These are phyloP conservation scores for Megalopta genalis DNA, from an alignment of 1,140 invertebrate species.

Conservation along the genomic window DNA sequence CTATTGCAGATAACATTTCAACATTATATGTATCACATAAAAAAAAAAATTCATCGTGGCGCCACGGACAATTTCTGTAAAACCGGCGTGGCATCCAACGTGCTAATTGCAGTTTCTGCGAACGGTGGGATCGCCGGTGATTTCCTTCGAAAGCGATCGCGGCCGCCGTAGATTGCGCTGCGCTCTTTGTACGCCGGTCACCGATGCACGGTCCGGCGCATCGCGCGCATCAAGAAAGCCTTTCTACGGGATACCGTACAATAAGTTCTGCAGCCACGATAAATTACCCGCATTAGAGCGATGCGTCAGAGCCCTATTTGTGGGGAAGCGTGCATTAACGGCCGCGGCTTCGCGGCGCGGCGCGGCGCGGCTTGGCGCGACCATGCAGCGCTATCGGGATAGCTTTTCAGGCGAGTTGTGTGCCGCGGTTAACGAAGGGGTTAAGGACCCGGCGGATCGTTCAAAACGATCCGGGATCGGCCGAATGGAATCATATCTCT, in stretches of 20 bases:
- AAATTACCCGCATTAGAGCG: constrained; percentile 22
- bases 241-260: constrained; percentile 14
- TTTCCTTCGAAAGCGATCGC: neutral
- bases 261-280: constrained; percentile 1
- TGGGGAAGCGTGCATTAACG: neutral
- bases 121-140: neutral
- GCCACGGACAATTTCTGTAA: too few relatives aligned
- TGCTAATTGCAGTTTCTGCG: neutral
- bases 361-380: too few relatives aligned
- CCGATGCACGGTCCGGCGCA: neutral
- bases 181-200: neutral
- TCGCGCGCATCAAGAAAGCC: neutral
- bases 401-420: neutral
- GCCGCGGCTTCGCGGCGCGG: too few relatives aligned
- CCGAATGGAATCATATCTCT: constrained; percentile 7
- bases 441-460: neutral
- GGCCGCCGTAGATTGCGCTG: neutral
- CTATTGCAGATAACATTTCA: too few relatives aligned
- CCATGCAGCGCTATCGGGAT: neutral
- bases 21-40: too few relatives aligned
- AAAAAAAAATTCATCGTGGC: too few relatives aligned
- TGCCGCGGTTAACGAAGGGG: neutral
- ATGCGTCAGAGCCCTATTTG: neutral
- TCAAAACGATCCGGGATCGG: neutral
- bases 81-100: too few relatives aligned